Conservation (phyloP, 2,113 vertebrate genomes). For the Syngnathus scovelli region DNA sequence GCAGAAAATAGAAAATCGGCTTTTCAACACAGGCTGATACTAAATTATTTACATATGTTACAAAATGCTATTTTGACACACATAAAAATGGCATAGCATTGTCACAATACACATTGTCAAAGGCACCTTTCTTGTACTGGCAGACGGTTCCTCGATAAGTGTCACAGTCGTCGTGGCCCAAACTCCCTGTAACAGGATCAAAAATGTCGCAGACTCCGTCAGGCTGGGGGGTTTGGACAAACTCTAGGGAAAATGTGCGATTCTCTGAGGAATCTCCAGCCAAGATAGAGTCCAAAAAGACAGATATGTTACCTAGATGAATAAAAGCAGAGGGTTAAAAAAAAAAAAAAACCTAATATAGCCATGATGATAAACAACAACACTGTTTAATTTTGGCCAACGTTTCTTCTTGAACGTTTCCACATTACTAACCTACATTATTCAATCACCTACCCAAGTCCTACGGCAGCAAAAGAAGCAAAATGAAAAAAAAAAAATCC, state of each 20-base stretch:
- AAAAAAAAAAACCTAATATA: not conserved
- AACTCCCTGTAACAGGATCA: constrained; percentile 46
- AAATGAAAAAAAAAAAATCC: not conserved
- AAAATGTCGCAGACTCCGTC: constrained; percentile 56
- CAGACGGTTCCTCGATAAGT: constrained; percentile 61
- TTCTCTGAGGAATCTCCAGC: constrained; percentile 23
- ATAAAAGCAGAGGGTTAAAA: not conserved
- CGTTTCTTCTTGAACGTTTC: not conserved
- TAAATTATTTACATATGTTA: not conserved
- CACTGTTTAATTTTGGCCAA: not conserved
- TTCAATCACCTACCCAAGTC: not conserved
- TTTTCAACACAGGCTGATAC: no score
- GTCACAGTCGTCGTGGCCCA: constrained; percentile 39
- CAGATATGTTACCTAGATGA: constrained; percentile 38
- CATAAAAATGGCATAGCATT: not conserved
- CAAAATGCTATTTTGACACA: not conserved
- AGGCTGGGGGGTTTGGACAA: constrained; percentile 10
- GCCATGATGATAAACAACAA: not conserved
- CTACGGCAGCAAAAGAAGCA: not conserved
- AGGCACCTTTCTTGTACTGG: constrained; percentile 65
- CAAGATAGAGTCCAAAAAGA: constrained; percentile 16
- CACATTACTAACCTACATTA: not conserved
- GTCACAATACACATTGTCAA: not conserved
- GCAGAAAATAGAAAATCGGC: no score
- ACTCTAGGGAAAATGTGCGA: constrained; percentile 34